Evolutionary conservation across 2,113 vertebrate species (phyloP), one percentile per base, ranked within the genome.

Genomic region (Callocephalon fimbriatum): DNA sequence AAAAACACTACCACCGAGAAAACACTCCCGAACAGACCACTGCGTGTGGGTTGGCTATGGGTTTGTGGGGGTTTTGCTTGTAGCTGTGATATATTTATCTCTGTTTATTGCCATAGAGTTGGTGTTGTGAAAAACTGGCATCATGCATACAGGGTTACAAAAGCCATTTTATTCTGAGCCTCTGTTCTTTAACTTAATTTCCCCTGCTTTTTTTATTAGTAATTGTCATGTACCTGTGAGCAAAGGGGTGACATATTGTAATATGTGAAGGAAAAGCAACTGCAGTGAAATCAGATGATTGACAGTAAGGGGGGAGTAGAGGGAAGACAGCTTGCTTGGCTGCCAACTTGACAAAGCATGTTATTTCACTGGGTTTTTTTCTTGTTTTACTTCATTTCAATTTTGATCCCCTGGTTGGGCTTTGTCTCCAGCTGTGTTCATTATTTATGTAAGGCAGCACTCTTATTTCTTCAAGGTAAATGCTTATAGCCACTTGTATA

Each of bases 201-300:
- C 35, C 38, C 29, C 11, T 78, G 48, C 13, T 48, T 77, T 62
- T 93, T 59, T 78, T 81, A 44, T 90, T 87, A 62, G 19, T n/a
- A 79, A 79, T 82, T 23, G 19, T 59, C 29, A 35, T 15, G 56
- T 81, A 72, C 88, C 62, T 65, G 58, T 62, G 83, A 94, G 63
- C 53, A 86, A 42, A 50, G 67, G 45, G 56, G 42, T 93, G 65
- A 56, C 86, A 54, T 4, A 1, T 4, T 32, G 8, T 37, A 68
- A 87, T 48, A 58, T 10, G n/a, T 68, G 45, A 79, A 76, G 26
- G 66, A 74, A 78, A 94, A 95, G 81, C 35, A 81, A 25, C 14
- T 62, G 56, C 65, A 86, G 13, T 79, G 54, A 88, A 84, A 84
- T 90, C 29, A 70, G 86, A 48, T 91, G 50, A 96, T 66, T 97